Evolutionary conservation across 2,888 invertebrate species (phyloP).

Genomic region (Allygus modestus): DNA sequence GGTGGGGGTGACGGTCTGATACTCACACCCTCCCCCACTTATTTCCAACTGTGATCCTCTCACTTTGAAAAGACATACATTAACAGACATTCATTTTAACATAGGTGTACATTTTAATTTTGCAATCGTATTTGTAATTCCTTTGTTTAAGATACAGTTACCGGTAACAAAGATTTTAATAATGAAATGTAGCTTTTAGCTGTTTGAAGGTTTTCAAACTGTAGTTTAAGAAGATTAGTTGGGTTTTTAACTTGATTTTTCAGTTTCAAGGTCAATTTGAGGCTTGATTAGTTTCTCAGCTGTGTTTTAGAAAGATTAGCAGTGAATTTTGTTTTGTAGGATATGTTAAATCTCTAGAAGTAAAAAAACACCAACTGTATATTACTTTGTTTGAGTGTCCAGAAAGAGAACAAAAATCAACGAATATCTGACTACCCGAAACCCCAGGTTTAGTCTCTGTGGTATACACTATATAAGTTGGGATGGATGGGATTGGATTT

Average conservation of each 20-base stretch:
- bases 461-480: too few species aligned
- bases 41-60: conserved; percentile 8
- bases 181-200: background rate
- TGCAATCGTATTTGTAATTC: background rate
- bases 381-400: too few species aligned
- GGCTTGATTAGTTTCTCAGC: too few species aligned
- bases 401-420: too few species aligned
- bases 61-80: background rate
- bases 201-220: background rate
- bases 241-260: background rate
- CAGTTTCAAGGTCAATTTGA: background rate
- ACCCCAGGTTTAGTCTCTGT: too few species aligned
- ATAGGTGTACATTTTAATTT: background rate
- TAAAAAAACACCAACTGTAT: too few species aligned
- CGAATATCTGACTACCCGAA: too few species aligned
- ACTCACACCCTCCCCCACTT: background rate
- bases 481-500: too few species aligned
- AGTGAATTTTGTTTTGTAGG: too few species aligned
- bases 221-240: background rate
- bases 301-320: too few species aligned
- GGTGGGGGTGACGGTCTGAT: conserved; percentile 86
- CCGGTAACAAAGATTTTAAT: background rate
- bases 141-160: background rate
- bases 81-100: background rate
- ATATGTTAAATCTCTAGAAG: too few species aligned